Evolutionary conservation across 1,140 invertebrate species (phyloP).

Genomic region (Zeugodacus cucurbitae): DNA sequence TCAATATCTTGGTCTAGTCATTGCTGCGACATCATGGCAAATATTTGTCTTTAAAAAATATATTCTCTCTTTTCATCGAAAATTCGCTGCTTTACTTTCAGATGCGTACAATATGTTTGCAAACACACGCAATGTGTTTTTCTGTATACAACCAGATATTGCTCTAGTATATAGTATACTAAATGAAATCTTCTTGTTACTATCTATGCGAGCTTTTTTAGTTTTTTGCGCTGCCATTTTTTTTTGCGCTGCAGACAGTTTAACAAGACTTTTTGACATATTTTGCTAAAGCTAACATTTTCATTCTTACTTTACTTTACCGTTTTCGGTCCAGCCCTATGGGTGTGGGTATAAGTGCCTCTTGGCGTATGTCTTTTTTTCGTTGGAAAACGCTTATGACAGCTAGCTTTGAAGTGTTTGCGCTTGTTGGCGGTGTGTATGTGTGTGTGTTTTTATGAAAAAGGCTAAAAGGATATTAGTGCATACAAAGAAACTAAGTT

Average conservation of each 20-base stretch:
- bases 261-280: conserved; percentile 19
- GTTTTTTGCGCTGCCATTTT: background rate
- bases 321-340: background rate
- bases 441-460: background rate
- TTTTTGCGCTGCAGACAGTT: background rate
- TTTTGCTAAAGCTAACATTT: conserved; percentile 19
- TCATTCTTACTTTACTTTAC: background rate
- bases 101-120: background rate
- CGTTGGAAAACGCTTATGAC: background rate
- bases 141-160: background rate
- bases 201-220: background rate
- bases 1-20: background rate
- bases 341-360: background rate
- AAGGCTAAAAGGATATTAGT: background rate
- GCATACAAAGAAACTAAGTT: background rate
- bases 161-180: background rate
- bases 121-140: background rate
- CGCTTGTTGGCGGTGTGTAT: background rate
- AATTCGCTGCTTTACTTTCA: background rate
- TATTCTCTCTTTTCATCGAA: background rate
- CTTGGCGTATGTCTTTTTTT: background rate
- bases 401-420: background rate
- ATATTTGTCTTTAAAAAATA: background rate
- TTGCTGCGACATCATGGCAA: background rate
- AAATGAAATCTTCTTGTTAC: background rate